Evolutionary conservation across 2,797 vertebrate species (phyloP), one percentile per base, ranked within the genome.

Genomic region (Halcyon chelicuti): DNA sequence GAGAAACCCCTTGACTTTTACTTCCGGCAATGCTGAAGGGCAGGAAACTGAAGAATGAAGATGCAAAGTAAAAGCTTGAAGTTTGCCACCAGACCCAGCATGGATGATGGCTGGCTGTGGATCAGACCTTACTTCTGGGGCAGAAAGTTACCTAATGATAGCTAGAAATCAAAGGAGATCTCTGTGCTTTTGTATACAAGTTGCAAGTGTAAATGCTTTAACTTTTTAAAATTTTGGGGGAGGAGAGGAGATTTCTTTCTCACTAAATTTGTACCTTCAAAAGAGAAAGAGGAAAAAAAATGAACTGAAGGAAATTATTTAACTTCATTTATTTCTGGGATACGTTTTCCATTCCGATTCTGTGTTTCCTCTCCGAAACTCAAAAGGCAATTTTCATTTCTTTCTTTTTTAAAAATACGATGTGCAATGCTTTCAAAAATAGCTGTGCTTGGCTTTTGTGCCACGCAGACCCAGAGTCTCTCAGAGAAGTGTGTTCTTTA

Each of bases 161-260:
- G 14, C 15, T 71, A 35, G 57, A 90, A 82, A 68, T 46, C 55
- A 60, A 42, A 42, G n/a, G 15, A 35, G 18, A 28, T 73, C 33
- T 76, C 63, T 70, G 26, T 75, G 25, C 39, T 78, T 90, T 49
- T 83, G 29, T 72, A 83, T 49, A 33, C 23, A 70, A 10, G 17
- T 57, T 73, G 29, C 8, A 86, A 84, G 33, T 26, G 23, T 44
- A 63, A 91, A 88, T 16, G 1, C 9, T 79, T 66, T 55, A 39
- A 26, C 1, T 33, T 82, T 28, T 20, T 3, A 2, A 40, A 28
- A 3, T 1, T 9, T 10, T 16, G 4, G 0, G 1, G 2, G 1
- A 3, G 2, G 1, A 6, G 17, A 40, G 9, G 9, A 54, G 16
- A 17, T 72, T 51, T 35, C 6, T 75, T 70, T 52, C 26, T 77